phyloP scores from a whole-genome alignment of 1,140 invertebrate genomes.

The Nomia melanderi region DNA sequence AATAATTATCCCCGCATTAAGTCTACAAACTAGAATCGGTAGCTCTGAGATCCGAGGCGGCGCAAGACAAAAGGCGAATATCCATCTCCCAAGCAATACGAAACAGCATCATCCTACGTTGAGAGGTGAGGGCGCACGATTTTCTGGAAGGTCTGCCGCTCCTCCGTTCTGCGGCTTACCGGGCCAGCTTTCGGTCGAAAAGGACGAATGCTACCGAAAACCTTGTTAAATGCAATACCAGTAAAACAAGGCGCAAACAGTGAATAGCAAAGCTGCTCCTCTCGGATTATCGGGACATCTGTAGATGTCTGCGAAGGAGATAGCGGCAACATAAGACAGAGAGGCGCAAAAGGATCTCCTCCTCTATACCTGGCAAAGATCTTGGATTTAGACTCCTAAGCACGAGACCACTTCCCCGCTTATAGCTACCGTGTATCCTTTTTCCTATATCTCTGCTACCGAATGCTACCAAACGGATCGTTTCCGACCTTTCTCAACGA shows the following conservation, averaged over 20 bases:
- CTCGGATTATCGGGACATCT: conserved; percentile 56
- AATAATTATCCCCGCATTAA: too few relatives aligned
- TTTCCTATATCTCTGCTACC: not conserved
- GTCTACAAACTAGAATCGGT: too few relatives aligned
- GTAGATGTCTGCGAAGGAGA: conserved; percentile 35
- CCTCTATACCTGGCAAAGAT: conserved; percentile 33
- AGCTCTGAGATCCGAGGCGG: not conserved
- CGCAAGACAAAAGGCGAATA: conserved; percentile 1
- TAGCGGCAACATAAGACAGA: conserved; percentile 49
- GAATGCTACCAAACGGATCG: too few relatives aligned
- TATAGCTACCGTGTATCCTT: not conserved
- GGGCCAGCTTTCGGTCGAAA: not conserved
- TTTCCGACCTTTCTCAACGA: not conserved
- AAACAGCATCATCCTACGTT: too few relatives aligned
- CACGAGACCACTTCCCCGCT: conserved; percentile 1
- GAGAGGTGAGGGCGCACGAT: too few relatives aligned
- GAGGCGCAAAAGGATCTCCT: not conserved
- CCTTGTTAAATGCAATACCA: conserved; percentile 75
- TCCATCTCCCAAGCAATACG: not conserved
- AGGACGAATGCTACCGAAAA: conserved; percentile 32
- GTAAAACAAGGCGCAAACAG: conserved; percentile 76
- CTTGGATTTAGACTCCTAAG: conserved; percentile 27
- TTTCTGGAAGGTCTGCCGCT: not conserved
- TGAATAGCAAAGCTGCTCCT: conserved; percentile 61
- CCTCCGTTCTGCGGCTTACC: conserved; percentile 4